Evolutionary conservation across 1,140 invertebrate genomes (phyloP).

Genomic region (Camponotus vicinus): DNA sequence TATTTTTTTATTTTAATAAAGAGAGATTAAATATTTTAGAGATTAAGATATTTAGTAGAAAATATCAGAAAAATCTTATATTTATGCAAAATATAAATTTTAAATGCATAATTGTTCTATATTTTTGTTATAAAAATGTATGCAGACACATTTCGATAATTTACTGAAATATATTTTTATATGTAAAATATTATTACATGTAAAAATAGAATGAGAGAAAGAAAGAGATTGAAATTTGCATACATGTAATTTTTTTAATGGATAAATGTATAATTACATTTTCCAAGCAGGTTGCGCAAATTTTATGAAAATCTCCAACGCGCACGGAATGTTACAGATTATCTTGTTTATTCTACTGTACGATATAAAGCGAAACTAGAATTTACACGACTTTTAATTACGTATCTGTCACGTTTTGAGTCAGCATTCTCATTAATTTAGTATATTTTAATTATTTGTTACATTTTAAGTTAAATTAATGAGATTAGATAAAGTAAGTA

Average conservation of each 20-base stretch:
- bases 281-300: background rate
- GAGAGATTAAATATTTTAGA: background rate
- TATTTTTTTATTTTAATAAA: background rate
- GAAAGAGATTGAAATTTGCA: conserved; percentile 1
- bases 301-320: conserved; percentile 14
- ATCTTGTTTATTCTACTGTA: background rate
- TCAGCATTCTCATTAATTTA: conserved; percentile 13
- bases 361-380: background rate
- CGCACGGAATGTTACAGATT: conserved; percentile 1
- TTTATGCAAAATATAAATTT: conserved; percentile 3
- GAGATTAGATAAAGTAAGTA: conserved; percentile 46
- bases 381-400: conserved; percentile 35
- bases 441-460: conserved; percentile 31
- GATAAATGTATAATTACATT: conserved; percentile 42
- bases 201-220: conserved; percentile 7
- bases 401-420: background rate
- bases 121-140: conserved; percentile 4
- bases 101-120: background rate
- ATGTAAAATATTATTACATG: background rate
- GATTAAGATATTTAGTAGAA: background rate
- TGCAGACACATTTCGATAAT: background rate
- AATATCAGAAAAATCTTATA: background rate
- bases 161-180: conserved; percentile 2
- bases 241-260: conserved; percentile 18
- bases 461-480: conserved; percentile 28